Conservation (phyloP, 1,140 invertebrate species). For the Brachionus rubens region DNA sequence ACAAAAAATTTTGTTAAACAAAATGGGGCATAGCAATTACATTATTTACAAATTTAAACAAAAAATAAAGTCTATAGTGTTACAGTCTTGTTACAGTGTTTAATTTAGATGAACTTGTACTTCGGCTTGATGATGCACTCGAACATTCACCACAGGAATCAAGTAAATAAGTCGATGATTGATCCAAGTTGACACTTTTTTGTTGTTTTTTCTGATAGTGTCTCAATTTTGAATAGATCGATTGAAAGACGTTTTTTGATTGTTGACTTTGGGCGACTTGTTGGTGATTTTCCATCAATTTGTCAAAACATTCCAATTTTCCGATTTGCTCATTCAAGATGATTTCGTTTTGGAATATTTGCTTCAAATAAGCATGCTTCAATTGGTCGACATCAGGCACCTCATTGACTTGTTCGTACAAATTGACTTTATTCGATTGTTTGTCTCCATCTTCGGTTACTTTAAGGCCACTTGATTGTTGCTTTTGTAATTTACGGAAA, state of each 20-base stretch:
- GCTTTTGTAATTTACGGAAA: background rate
- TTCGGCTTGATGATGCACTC: background rate
- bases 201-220: background rate
- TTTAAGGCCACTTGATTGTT: background rate
- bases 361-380: background rate
- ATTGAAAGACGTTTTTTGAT: background rate
- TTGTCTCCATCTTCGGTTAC: background rate
- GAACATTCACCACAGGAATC: constrained; percentile 21
- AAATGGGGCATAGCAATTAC: too few species aligned
- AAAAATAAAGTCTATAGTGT: too few species aligned
- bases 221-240: constrained; percentile 4
- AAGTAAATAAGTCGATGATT: background rate
- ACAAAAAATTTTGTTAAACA: too few species aligned
- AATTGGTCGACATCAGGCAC: background rate
- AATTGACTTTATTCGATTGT: background rate
- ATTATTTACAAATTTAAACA: too few species aligned
- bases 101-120: constrained; percentile 7
- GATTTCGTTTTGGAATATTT: constrained; percentile 15
- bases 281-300: background rate
- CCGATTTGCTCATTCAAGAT: background rate
- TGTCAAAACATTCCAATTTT: background rate
- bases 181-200: background rate
- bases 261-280: background rate
- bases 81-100: too few species aligned
- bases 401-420: too few species aligned